Evolutionary conservation across 2,113 vertebrate genomes (phyloP).

Genomic region (Isurus oxyrinchus): DNA sequence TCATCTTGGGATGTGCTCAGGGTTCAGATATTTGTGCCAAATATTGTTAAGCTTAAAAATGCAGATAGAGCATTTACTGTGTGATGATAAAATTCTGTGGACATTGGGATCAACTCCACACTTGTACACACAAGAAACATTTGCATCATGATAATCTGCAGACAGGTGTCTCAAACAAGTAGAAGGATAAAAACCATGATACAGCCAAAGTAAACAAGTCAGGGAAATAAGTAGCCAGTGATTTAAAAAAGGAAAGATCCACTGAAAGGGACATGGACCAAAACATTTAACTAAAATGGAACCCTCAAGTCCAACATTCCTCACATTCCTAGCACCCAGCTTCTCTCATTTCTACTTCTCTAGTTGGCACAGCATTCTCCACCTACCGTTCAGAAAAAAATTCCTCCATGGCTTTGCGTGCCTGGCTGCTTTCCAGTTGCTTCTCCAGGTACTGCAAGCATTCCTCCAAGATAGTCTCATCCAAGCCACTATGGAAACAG

Average conservation of each 20-base stretch:
- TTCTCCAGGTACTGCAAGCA: constrained; percentile 94
- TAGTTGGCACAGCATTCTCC: background rate
- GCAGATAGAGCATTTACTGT: background rate
- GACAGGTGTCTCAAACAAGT: background rate
- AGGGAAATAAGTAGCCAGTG: background rate
- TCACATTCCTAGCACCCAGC: background rate
- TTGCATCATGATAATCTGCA: background rate
- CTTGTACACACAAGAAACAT: background rate
- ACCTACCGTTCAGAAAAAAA: constrained; percentile 91
- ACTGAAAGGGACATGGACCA: background rate
- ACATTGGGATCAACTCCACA: background rate
- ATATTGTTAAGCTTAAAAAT: background rate
- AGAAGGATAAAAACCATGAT: background rate
- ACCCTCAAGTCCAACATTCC: background rate
- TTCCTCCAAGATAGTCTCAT: constrained; percentile 90
- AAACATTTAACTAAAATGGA: background rate
- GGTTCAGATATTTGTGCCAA: background rate
- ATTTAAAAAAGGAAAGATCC: background rate
- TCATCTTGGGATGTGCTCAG: background rate
- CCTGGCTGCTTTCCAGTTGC: constrained; percentile 87
- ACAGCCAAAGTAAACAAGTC: background rate
- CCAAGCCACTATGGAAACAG: constrained; percentile 68
- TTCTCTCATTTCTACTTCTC: background rate
- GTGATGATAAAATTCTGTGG: background rate
- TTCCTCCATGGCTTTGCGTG: constrained; percentile 96